Evolutionary conservation across 2,113 vertebrate genomes (phyloP).

Genomic region (Cavia porcellus): DNA sequence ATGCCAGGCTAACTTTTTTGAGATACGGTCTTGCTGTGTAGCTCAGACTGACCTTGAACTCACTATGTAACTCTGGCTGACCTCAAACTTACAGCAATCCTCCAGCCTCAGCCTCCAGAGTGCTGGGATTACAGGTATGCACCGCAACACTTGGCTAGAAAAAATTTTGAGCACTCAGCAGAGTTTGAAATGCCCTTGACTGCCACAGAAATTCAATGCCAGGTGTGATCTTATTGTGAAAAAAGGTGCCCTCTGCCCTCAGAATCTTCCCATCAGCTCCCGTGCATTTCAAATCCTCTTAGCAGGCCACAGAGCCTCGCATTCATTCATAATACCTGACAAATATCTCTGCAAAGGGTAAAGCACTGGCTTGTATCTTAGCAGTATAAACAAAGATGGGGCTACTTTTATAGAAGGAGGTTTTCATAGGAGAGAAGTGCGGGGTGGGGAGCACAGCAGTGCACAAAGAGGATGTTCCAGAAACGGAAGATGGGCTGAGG

Average conservation of each 20-base stretch:
- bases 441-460: background rate
- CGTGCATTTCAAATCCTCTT: background rate
- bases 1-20: background rate
- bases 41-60: background rate
- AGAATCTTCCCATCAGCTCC: background rate
- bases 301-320: background rate
- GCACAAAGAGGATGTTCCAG: background rate
- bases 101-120: background rate
- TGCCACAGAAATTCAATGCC: background rate
- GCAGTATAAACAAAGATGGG: background rate
- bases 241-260: rapidly evolving
- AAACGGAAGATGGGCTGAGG: constrained; percentile 4
- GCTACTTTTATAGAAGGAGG: background rate
- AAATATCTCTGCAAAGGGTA: background rate
- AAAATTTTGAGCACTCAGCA: background rate
- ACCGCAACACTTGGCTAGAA: background rate
- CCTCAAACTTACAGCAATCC: background rate
- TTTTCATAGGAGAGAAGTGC: background rate
- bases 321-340: background rate
- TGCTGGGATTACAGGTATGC: background rate
- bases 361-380: background rate
- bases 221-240: background rate
- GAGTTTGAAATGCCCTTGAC: background rate
- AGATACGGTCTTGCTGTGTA: background rate
- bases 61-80: background rate